Conservation (phyloP, 2,888 invertebrate genomes). For the Anodontia alba region DNA sequence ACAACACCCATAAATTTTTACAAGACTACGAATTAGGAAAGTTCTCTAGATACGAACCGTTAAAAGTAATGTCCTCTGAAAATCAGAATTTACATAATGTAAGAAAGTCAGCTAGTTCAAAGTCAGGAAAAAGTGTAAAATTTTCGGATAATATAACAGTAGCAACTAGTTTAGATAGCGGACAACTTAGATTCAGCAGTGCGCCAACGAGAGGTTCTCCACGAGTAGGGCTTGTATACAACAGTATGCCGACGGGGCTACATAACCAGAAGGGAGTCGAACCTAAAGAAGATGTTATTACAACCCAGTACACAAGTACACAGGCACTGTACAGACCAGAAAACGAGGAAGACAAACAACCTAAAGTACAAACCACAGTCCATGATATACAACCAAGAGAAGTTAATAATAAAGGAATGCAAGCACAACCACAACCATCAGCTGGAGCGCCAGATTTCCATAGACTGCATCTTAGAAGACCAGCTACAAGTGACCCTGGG, state of each 20-base stretch:
- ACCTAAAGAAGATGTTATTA: constrained; percentile 40
- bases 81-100: constrained; percentile 78
- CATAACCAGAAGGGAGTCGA: neutral
- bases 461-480: constrained; percentile 34
- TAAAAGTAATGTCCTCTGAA: constrained; percentile 77
- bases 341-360: constrained; percentile 48
- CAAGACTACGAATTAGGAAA: constrained; percentile 79
- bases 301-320: constrained; percentile 73
- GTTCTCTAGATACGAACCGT: constrained; percentile 77
- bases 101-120: constrained; percentile 54
- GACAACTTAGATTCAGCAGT: constrained; percentile 65
- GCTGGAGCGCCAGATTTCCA: constrained; percentile 29
- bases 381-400: constrained; percentile 21
- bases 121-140: constrained; percentile 71
- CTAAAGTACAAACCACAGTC: constrained; percentile 10
- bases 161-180: constrained; percentile 71
- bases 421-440: constrained; percentile 22
- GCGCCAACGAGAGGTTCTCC: constrained; percentile 61
- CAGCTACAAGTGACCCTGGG: constrained; percentile 59
- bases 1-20: constrained; percentile 81
- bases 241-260: constrained; percentile 8
- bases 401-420: neutral
- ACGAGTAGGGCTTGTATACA: neutral
- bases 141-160: constrained; percentile 77
- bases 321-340: constrained; percentile 70